A percentile compares a stretch with the other conserved stretches of the same genome.
These are phyloP conservation scores for Magallana nippona DNA, from an alignment of 2,888 invertebrate species.

Conservation along the genomic window DNA sequence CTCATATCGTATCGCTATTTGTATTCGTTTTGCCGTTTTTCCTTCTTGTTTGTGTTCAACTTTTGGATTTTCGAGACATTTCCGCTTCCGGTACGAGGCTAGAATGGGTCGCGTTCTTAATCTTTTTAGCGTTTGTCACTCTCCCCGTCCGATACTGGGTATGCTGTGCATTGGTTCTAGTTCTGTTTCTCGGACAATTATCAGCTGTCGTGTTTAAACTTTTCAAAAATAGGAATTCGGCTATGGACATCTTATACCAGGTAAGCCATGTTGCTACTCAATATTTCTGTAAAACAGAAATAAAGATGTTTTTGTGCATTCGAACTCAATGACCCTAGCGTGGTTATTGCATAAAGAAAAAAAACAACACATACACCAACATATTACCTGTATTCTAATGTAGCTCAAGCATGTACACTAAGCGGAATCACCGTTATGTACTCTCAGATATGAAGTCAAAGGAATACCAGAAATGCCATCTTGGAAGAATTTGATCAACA, in stretches of 20 bases:
- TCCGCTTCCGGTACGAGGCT: background rate
- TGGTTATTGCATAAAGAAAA: background rate
- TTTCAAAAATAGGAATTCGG: background rate
- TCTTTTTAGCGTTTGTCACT: conserved; percentile 9
- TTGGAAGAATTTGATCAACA: too few species aligned
- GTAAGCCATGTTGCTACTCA: background rate
- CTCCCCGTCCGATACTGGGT: conserved; percentile 9
- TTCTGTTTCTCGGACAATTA: conserved; percentile 1
- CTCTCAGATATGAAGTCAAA: too few species aligned
- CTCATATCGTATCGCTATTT: background rate
- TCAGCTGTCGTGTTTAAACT: conserved; percentile 1
- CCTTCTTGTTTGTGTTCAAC: background rate
- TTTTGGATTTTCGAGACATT: background rate
- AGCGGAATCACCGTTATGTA: too few species aligned
- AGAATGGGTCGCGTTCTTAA: background rate
- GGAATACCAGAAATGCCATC: too few species aligned
- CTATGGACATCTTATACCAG: background rate
- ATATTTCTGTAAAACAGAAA: background rate
- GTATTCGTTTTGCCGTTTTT: background rate
- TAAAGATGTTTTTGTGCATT: too few species aligned
- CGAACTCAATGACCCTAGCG: too few species aligned
- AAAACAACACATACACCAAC: background rate
- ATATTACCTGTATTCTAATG: too few species aligned
- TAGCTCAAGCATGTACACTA: too few species aligned
- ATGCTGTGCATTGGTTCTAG: background rate